Base-by-base conservation (phyloP, 1,140 invertebrate species). In the Dendroctonus ponderosae region DNA sequence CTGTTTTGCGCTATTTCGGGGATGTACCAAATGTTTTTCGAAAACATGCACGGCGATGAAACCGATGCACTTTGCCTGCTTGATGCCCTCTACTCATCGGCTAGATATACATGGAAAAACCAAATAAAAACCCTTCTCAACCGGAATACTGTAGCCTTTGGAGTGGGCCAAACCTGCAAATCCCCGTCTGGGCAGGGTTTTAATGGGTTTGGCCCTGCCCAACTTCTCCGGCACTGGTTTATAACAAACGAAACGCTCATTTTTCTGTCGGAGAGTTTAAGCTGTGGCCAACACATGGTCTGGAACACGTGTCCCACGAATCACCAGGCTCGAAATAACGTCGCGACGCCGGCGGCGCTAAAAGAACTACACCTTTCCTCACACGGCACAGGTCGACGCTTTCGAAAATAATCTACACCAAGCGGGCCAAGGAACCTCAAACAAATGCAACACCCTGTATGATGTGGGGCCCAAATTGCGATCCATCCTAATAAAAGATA, bases 321-420 rank as follows among this genome's bases (percentile, higher is more conserved):
- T 64, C 51, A 56, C 26, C 52, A 7, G 43, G 62, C 56, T 26
- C 8, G 43, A 66, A 66, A 66, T 66, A 66, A 58, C 43, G 38
- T 40, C 64, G 60, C 64, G 57, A 66, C 64, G 64, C 64, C 64
- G 50, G 37, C 64, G 64, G 64, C 64, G 64, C 64, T 66, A 66
- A 60, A 66, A 65, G 62, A 65, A 57, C 48, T 65, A 56, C 59
- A 51, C 46, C 41, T 44, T 59, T 59, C 12, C 11, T 9, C 9
- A n/a, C 50, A 52, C 15, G 8, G 0, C 50, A 11, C 8, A 11
- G 50, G 9, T 8, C 8, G 15, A n/a, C 7, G 8, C 15, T 52
- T n/a, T 12, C 15, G 15, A 14, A 8, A 46, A 46, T 46, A 46
- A 46, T 4, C 44, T 4, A 46, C 44, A 46, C 44, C 44, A 46